A percentile compares a stretch with the other conserved stretches of the same genome.
phyloP scores from a whole-genome alignment of 2,888 invertebrate genomes.

The Platypus cylindrus region DNA sequence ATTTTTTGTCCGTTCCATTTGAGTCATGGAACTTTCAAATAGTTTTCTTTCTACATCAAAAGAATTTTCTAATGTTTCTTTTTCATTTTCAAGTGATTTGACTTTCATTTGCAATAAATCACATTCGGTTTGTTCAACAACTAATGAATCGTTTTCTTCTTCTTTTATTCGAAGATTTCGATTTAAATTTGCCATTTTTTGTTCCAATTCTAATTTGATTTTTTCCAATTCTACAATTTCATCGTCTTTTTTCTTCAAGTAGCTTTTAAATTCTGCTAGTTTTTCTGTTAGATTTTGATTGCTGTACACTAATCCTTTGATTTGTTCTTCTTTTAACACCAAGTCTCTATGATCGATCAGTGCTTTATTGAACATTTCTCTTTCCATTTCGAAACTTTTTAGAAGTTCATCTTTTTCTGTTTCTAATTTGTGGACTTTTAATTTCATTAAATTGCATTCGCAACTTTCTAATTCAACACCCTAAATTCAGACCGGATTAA shows the following conservation, averaged over 20 bases:
- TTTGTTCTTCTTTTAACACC: slow-evolving; percentile 14
- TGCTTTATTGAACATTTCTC: slow-evolving; percentile 17
- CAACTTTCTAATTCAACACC: slow-evolving; percentile 13
- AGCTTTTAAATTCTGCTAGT: slow-evolving; percentile 14
- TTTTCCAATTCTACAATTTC: slow-evolving; percentile 14
- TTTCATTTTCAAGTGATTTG: slow-evolving; percentile 19
- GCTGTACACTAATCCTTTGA: slow-evolving; percentile 14
- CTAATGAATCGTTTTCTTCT: slow-evolving; percentile 16
- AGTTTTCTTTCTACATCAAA: slow-evolving; percentile 18
- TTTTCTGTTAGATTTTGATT: slow-evolving; percentile 14
- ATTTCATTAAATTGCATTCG: slow-evolving; percentile 17
- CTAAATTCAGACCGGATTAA: slow-evolving; percentile 1
- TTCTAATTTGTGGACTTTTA: slow-evolving; percentile 18
- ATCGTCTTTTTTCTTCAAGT: slow-evolving; percentile 15
- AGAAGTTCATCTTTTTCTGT: slow-evolving; percentile 14
- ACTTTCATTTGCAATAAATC: slow-evolving; percentile 18
- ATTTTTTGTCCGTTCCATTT: slow-evolving; percentile 8
- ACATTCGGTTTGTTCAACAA: slow-evolving; percentile 16
- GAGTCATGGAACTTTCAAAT: slow-evolving; percentile 12
- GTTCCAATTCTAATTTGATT: slow-evolving; percentile 15
- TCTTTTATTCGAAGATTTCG: slow-evolving; percentile 16
- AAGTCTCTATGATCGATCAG: slow-evolving; percentile 11
- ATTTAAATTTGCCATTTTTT: slow-evolving; percentile 11
- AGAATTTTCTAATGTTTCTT: slow-evolving; percentile 14
- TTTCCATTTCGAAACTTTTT: slow-evolving; percentile 17